Evolutionary conservation across 1,140 invertebrate species (phyloP), one percentile per base, ranked within the genome.

Genomic region (Bacillus rossius): DNA sequence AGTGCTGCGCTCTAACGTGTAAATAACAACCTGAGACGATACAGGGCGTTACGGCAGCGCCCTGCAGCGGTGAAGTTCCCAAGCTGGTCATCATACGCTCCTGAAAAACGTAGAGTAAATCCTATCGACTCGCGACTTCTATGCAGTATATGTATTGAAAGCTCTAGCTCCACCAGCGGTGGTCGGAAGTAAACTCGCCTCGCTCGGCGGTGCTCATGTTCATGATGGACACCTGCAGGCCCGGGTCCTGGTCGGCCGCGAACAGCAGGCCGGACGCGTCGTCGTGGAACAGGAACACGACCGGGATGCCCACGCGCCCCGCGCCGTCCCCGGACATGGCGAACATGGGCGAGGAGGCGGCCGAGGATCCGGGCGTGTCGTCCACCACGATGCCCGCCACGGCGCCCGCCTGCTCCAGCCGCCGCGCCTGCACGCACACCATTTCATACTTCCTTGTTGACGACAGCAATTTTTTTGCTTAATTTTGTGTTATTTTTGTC

Each of bases 261-360:
- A 83, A 75, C 1, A 85, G 63, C 8, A 96, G 70, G 64, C 81
- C 74, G 47, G 77, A 71, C 8, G 85, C 91, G 70, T 98, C 94
- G 55, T 80, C 72, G n/a, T 80, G 81, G 71, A 94, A 98, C 8
- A 98, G 77, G 71, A 98, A 98, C 0, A 96, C 87, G 14, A 94
- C 80, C 0, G 95, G 94, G 69, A 98, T 97, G 48, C 75, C 82
- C 1, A 98, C 86, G 71, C 98, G 91, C 67, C 91, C 84, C 8
- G 79, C 83, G 0, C 92, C 93, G 76, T 96, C 94, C 1, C 93
- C 94, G 8, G 92, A 96, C 95, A 99, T 98, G 2, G 92, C 91
- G 77, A 98, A 98, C 76, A 96, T 83, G 0, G 90, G 84, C 1
- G 88, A 86, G 19, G 77, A 84, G 19, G 83, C 77, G 16, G 85